A percentile compares a stretch with the other conserved stretches of the same genome.
Evolutionary conservation across 1,140 invertebrate species (phyloP).

Genomic region (Pseudomyrmex flavicornis): DNA sequence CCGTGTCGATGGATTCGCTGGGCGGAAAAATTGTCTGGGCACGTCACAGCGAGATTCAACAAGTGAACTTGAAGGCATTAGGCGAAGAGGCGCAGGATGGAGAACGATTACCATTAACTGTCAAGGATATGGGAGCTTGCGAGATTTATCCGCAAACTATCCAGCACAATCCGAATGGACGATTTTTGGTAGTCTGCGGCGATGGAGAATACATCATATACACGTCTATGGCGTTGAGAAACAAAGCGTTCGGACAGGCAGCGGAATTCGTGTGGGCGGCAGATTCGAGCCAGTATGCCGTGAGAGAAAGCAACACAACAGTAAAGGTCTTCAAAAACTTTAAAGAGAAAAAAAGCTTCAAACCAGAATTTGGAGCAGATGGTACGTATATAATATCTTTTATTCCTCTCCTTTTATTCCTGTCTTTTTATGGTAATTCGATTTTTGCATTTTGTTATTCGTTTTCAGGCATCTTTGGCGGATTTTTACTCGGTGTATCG

Average conservation of each 20-base stretch:
- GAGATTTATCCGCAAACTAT: slow-evolving; percentile 99
- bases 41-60: slow-evolving; percentile 98
- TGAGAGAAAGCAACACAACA: slow-evolving; percentile 95
- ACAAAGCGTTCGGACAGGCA: slow-evolving; percentile 99
- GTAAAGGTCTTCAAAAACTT: slow-evolving; percentile 99
- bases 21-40: slow-evolving; percentile 99
- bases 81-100: slow-evolving; percentile 88
- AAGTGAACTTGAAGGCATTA: slow-evolving; percentile 96
- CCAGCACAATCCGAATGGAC: slow-evolving; percentile 99
- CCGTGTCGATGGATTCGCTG: slow-evolving; percentile 99
- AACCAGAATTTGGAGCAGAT: slow-evolving; percentile 98
- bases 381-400: slow-evolving; percentile 84
- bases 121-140: slow-evolving; percentile 99
- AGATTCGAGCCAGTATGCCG: slow-evolving; percentile 98
- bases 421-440: neutral
- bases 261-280: slow-evolving; percentile 99
- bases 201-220: slow-evolving; percentile 99
- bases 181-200: slow-evolving; percentile 99
- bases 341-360: slow-evolving; percentile 98
- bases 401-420: neutral
- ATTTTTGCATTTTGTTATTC: slow-evolving; percentile 37
- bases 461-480: slow-evolving; percentile 95
- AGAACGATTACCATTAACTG: slow-evolving; percentile 93
- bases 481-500: slow-evolving; percentile 96
- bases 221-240: slow-evolving; percentile 99